Evolutionary conservation across 2,797 vertebrate genomes (phyloP), one percentile per base, ranked within the genome.

Genomic region (Furcifer pardalis): DNA sequence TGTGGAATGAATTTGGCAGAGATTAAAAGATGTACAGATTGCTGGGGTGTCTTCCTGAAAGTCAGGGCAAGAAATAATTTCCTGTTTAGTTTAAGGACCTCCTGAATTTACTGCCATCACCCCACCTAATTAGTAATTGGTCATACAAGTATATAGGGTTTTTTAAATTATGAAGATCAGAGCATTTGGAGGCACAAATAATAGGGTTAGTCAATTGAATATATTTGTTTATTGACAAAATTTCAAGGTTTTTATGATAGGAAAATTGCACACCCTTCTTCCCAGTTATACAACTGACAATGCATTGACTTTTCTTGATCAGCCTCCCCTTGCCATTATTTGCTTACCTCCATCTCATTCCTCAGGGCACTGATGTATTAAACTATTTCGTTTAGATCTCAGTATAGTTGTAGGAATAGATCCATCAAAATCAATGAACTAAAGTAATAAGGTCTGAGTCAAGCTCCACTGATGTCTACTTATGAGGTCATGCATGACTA

Each of bases 1-100:
- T 12, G 12, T 4, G 9, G 35, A 59, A 21, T 59, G 62, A 72
- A 17, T 66, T 74, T 37, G 8, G 40, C 74, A 10, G 30, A 63
- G 9, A 40, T 62, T 42, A 56, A 46, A 66, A 84, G 62, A 40
- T 37, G 15, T 19, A 13, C 2, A 25, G 13, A 25, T 25, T 27
- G 23, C 44, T 40, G n/a, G 15, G 25, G 46, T 44, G 44, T 59
- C 59, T 83, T 86, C 12, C 73, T 25, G 62, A 79, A 84, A 71
- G 65, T 80, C 42, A 62, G n/a, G 44, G 56, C 60, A 37, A 76
- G 42, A 86, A 81, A 71, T 30, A 76, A 72, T 37, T 15, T 30
- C 59, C n/a, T 21, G 12, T 44, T 71, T 83, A 69, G 65, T 44
- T 86, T 49, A 84, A 80, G 42, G 65, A 30, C n/a, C n/a, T n/a